Percentiles rank a stretch among this genome's conserved stretches.
phyloP scores from a whole-genome alignment of 2,888 invertebrate species.

The Taphrorychus bicolor region DNA sequence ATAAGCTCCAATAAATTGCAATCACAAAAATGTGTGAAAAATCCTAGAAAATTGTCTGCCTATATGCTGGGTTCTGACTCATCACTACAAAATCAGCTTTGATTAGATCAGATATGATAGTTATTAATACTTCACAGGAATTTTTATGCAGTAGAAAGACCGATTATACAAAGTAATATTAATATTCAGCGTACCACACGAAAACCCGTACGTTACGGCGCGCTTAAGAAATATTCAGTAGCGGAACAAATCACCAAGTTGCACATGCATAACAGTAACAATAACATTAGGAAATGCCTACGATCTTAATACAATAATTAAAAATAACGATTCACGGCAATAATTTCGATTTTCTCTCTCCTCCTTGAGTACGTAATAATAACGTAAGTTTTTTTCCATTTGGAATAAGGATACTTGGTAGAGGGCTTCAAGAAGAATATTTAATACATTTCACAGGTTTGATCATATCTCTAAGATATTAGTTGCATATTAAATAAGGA shows the following conservation, averaged over 20 bases:
- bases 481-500: no score
- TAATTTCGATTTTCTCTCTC: background rate
- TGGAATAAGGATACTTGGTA: no score
- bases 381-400: background rate
- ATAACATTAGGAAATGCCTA: conserved; percentile 2
- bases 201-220: conserved; percentile 11
- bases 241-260: conserved; percentile 12
- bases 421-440: background rate
- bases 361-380: background rate
- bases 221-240: conserved; percentile 3
- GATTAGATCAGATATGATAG: no score
- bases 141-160: background rate
- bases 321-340: background rate
- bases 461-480: no score
- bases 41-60: no score
- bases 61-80: no score
- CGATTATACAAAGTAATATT: background rate
- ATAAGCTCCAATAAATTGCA: no score
- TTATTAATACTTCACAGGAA: background rate
- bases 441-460: background rate
- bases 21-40: no score
- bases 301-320: background rate
- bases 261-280: conserved; percentile 13
- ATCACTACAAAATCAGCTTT: no score
- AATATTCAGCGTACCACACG: conserved; percentile 5